Conservation (phyloP, 2,797 vertebrate genomes). For the Lepilemur ruficaudatus region DNA sequence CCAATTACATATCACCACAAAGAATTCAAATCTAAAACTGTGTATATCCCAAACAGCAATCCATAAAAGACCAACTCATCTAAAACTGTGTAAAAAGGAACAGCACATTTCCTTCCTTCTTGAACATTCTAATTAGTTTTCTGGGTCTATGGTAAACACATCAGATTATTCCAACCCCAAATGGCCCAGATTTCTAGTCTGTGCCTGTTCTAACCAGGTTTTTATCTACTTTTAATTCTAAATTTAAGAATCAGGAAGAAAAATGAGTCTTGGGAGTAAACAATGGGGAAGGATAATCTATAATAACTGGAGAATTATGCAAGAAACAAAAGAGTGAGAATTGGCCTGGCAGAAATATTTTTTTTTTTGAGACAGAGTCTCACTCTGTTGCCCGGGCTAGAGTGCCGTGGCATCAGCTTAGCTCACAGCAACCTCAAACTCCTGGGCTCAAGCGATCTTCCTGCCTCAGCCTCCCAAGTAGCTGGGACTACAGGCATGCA, state of each 20-base stretch:
- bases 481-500: no score
- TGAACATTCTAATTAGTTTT: background rate
- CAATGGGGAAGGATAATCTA: background rate
- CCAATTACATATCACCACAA: background rate
- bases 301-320: background rate
- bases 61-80: background rate
- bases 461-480: no score
- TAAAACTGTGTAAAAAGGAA: background rate
- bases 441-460: no score
- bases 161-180: background rate
- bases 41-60: background rate
- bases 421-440: no score
- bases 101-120: background rate
- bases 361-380: no score
- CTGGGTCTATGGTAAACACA: background rate
- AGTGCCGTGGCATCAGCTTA: no score
- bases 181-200: background rate
- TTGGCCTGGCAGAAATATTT: background rate
- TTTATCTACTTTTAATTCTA: constrained; percentile 8
- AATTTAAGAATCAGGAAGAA: constrained; percentile 28
- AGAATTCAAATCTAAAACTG: constrained; percentile 27
- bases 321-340: background rate
- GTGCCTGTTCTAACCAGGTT: background rate
- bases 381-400: no score
- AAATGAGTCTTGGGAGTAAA: background rate